Percentiles rank a stretch among this genome's conserved stretches.
phyloP scores from a whole-genome alignment of 2,113 vertebrate genomes.

The Pogonocichla stellata region DNA sequence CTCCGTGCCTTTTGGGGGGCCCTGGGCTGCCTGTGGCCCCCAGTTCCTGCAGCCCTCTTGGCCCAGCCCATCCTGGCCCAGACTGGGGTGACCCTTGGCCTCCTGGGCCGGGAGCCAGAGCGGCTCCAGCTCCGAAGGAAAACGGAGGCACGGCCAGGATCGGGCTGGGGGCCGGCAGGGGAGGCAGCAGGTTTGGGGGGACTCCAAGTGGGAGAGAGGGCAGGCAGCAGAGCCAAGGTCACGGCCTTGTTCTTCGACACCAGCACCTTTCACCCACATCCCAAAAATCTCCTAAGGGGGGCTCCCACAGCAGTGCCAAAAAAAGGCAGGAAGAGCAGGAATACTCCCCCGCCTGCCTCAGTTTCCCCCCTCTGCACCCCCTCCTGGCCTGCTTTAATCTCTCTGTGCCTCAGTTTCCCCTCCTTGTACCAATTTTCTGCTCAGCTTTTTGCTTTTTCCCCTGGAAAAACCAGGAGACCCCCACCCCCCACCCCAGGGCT shows the following conservation, averaged over 20 bases:
- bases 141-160: neutral
- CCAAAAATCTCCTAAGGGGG: neutral
- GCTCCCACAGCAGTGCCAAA: neutral
- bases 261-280: neutral
- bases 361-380: neutral
- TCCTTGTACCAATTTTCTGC: neutral
- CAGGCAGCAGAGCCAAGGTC: neutral
- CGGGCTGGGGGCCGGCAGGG: too few relatives aligned
- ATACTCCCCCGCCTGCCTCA: rapidly evolving
- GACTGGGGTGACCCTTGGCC: neutral
- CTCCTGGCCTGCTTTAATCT: rapidly evolving
- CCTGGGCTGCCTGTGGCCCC: too few relatives aligned
- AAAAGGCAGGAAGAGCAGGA: neutral
- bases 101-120: neutral
- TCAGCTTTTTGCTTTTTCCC: neutral
- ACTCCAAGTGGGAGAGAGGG: neutral
- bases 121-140: too few relatives aligned
- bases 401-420: neutral
- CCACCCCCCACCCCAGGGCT: neutral
- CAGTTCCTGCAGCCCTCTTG: rapidly evolving
- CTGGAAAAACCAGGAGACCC: neutral
- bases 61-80: neutral
- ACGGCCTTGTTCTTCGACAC: neutral
- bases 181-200: neutral
- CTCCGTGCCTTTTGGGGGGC: neutral